phyloP scores from a whole-genome alignment of 2,113 vertebrate genomes.

The Psittacula cyanocephala region DNA sequence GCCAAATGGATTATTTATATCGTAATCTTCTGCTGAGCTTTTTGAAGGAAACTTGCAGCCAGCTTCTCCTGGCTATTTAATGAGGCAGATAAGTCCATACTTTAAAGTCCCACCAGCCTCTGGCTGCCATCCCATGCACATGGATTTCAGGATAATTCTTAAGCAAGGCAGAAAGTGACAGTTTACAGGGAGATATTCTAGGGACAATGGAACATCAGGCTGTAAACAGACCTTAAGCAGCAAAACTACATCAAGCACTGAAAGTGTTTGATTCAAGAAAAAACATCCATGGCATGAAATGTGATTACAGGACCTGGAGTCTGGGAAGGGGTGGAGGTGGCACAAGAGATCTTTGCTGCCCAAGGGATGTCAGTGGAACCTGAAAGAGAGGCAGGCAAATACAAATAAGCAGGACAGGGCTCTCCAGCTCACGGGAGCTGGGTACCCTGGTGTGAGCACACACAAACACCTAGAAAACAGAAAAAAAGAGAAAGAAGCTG shows the following conservation, averaged over 20 bases:
- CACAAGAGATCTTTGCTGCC: neutral
- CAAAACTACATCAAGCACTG: neutral
- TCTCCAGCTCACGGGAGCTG: neutral
- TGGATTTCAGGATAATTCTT: neutral
- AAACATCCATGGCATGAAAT: neutral
- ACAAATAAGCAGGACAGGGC: neutral
- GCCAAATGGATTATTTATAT: constrained; percentile 56
- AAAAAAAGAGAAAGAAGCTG: neutral
- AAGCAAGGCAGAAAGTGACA: neutral
- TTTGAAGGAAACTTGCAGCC: constrained; percentile 4
- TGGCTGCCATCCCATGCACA: neutral
- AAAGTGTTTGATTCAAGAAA: neutral
- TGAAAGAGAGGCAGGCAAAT: neutral
- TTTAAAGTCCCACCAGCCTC: neutral
- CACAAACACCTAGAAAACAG: neutral
- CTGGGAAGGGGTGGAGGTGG: neutral
- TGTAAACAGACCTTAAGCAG: neutral
- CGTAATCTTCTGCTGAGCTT: constrained; percentile 26
- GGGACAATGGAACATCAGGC: neutral
- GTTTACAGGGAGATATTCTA: neutral
- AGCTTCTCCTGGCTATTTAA: constrained; percentile 6
- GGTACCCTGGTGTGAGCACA: neutral
- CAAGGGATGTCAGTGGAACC: neutral
- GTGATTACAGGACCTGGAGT: neutral
- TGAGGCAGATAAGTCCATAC: neutral